Evolutionary conservation across 35 echinoderm and acorn worm genomes (phyloP), one percentile per base, ranked within the genome.

Genomic region (Eucidaris tribuloides): DNA sequence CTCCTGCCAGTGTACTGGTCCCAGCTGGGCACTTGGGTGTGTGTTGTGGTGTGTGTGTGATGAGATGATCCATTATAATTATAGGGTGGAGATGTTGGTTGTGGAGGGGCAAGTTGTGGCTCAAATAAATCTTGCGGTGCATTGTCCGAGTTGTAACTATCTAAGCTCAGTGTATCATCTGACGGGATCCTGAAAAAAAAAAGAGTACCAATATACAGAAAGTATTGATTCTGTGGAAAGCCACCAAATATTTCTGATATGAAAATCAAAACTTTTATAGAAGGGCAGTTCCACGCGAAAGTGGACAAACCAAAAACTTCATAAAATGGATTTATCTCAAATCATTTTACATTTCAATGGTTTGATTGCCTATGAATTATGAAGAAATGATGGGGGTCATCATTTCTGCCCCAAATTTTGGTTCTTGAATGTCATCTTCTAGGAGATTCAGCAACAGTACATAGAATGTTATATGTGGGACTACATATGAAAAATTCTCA

Each of bases 1-100:
- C 41, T 33, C 41, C 68, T 38, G 14, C 68, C 68, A 74, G 68
- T 74, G 68, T 74, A 74, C 68, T 74, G 68, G 68, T 74, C 68
- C 68, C 68, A 74, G 15, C 35, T 40, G 38, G 68, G 68, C 68
- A 74, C 68, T 22, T 74, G n/a, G 9, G 7, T 74, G 41, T 74
- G 37, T 74, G 68, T 7, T 3, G 68, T 22, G 11, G 29, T 36
- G 2, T 22, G 68, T 38, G 68, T 36, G 13, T 33, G 37, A 40
- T 74, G 68, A 40, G 41, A 14, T 74, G 68, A 42, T 74, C 68
- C 68, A 74, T 44, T 74, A 42, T n/a, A n/a, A 40, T 42, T 74
- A 22, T 74, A 38, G 41, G 41, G 41, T 9, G 68, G 68, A 41
- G 68, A 9, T 38, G 37, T n/a, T 14, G 28, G 34, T 13, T 7